These are phyloP conservation scores for Eulithis testata DNA, from an alignment of 2,888 invertebrate species.

Conservation along the genomic window DNA sequence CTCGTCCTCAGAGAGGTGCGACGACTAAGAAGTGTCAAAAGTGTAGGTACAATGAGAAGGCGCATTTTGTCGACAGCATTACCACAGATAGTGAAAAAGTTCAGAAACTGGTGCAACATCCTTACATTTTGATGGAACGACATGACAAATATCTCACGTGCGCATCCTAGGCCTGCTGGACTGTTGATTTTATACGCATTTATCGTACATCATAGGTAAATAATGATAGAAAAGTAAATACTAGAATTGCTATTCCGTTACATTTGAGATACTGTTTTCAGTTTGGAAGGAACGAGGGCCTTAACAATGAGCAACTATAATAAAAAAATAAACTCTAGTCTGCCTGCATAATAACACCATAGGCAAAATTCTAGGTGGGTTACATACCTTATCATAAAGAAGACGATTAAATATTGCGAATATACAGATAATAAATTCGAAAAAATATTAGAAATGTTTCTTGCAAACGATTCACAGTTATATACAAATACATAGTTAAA, in stretches of 20 bases:
- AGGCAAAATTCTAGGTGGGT: constrained; percentile 73
- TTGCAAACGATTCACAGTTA: constrained; percentile 41
- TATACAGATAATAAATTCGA: constrained; percentile 59
- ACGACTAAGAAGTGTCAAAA: too few relatives aligned
- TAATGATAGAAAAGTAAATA: background rate
- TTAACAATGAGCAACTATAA: constrained; percentile 68
- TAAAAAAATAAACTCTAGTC: constrained; percentile 80
- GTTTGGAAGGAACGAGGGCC: constrained; percentile 36
- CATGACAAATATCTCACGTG: too few relatives aligned
- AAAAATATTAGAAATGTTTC: constrained; percentile 54
- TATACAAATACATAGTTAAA: constrained; percentile 31
- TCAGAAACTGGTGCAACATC: too few relatives aligned
- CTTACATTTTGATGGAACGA: too few relatives aligned
- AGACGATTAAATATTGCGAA: constrained; percentile 59
- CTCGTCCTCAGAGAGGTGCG: too few relatives aligned
- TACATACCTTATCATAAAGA: constrained; percentile 58
- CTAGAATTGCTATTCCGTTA: background rate
- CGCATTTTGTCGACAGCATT: too few relatives aligned
- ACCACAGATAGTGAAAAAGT: too few relatives aligned
- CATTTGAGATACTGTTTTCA: constrained; percentile 27
- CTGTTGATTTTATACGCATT: too few relatives aligned
- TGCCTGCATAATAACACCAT: constrained; percentile 65
- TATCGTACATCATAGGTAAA: too few relatives aligned
- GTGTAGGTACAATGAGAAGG: too few relatives aligned
- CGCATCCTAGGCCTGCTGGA: too few relatives aligned